These are phyloP conservation scores for Sphaerophoria taeniata DNA, from an alignment of 2,888 invertebrate genomes.

Conservation along the genomic window DNA sequence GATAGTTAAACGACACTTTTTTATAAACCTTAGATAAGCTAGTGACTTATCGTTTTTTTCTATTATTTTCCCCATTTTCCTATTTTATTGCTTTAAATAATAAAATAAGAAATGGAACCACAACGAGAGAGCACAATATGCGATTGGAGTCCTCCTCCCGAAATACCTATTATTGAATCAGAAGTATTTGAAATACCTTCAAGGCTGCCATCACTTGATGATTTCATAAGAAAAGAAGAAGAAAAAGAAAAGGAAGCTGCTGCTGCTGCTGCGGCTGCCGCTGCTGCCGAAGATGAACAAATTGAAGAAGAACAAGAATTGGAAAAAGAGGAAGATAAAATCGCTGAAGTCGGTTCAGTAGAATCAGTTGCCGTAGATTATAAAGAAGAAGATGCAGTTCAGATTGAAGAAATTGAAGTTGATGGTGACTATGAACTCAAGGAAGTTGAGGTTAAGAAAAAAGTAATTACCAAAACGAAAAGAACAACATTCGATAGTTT, in stretches of 20 bases:
- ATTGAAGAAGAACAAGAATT: constrained; percentile 26
- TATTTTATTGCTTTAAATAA: too few relatives aligned
- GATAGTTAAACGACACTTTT: too few relatives aligned
- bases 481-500: constrained; percentile 21
- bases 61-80: too few relatives aligned
- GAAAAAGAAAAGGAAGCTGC: background rate
- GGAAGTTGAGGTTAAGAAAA: constrained; percentile 21
- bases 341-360: background rate
- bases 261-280: background rate
- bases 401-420: background rate
- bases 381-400: background rate
- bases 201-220: constrained; percentile 51
- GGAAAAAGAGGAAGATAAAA: constrained; percentile 7
- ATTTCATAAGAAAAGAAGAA: constrained; percentile 41
- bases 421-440: constrained; percentile 49
- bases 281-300: background rate
- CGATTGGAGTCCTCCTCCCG: constrained; percentile 12
- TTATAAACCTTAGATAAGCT: too few relatives aligned
- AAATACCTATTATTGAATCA: background rate
- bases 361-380: constrained; percentile 3
- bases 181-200: constrained; percentile 33
- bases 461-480: constrained; percentile 2
- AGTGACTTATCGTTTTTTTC: too few relatives aligned
- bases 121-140: background rate
- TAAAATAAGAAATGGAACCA: too few relatives aligned